Conservation (phyloP, 2,113 vertebrate species). For the rat (Rattus norvegicus) region DNA sequence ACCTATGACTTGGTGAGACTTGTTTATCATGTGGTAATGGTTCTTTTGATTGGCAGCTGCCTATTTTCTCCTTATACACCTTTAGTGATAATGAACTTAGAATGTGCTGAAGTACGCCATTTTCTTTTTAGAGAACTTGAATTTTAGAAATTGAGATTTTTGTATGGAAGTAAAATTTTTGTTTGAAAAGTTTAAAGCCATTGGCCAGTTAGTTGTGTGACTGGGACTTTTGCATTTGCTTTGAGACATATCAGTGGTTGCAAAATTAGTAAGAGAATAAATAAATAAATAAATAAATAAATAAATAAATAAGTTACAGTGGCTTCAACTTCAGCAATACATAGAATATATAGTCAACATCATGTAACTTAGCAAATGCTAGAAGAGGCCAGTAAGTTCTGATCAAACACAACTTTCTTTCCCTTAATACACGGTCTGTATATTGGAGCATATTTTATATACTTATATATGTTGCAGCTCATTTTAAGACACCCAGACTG, state of each 20-base stretch:
- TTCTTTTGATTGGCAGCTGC: neutral
- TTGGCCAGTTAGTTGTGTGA: neutral
- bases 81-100: neutral
- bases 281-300: neutral
- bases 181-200: neutral
- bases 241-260: neutral
- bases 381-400: neutral
- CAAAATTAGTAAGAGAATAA: neutral
- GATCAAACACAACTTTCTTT: neutral
- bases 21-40: neutral
- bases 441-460: neutral
- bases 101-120: neutral
- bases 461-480: neutral
- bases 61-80: fast-evolving
- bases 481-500: neutral
- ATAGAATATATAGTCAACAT: neutral
- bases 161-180: neutral
- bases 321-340: neutral
- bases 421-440: neutral
- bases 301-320: neutral
- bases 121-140: neutral
- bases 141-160: neutral
- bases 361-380: neutral
- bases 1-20: neutral
- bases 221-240: neutral